Base-by-base conservation (phyloP, 2,888 invertebrate species). In the Meliscaeva auricollis region DNA sequence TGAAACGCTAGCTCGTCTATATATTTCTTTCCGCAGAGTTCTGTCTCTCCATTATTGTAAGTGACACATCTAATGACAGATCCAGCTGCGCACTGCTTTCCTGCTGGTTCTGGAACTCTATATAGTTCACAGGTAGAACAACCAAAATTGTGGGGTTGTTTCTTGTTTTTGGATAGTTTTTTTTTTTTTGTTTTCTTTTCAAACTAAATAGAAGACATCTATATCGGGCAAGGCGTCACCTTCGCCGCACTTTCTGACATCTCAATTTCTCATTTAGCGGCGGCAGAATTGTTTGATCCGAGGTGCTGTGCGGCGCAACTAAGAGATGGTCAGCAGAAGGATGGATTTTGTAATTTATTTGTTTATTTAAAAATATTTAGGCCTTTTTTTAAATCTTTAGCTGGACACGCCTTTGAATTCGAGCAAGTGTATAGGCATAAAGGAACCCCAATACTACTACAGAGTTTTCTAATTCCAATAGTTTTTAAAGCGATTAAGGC, bases 61-160 rank as follows among this genome's bases (percentile, higher is more conserved):
- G 85, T 70, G 87, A 89, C 91, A 90, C 89, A 89, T 89, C 89
- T 90, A 90, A 90, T 91, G 90, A 90, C 90, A 90, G 90, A 90
- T 90, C 90, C 91, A 91, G 91, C 91, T 91, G 90, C 89, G 90
- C 89, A 89, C 83, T 58, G 85, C 74, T 32, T 70, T 78, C 87
- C 82, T 66, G 82, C 81, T 66, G 84, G 48, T 76, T 41, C 73
- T 62, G 60, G 22, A 26, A 13, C 20, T 15, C 56, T 38, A 35
- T 38, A 35, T 41, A 50, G 22, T 9, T 56, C 62, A 74, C 87
- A 82, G 82, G 87, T 87, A 87, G 77, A 66, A 52, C 50, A 20
- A 41, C 46, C 15, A 15, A 54, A 30, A 50, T 17, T 46, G 52
- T 68, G 50, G 38, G 46, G 58, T 32, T 50, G 66, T 9, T 66